Base-by-base conservation (phyloP, 2,888 invertebrate genomes). In the Lepidocyrtinus sp. region DNA sequence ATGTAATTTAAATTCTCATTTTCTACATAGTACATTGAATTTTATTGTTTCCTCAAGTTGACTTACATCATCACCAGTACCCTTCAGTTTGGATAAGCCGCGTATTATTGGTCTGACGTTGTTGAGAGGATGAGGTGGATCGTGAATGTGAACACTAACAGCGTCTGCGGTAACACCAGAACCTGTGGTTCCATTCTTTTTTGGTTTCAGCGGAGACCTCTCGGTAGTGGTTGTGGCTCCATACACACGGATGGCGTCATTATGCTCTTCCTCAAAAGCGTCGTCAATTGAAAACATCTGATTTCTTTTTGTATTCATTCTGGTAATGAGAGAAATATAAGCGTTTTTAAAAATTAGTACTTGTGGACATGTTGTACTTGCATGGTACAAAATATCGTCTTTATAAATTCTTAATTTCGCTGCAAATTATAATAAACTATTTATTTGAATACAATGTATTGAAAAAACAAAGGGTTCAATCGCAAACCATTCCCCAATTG, bases 251-350 rank as follows among this genome's bases (percentile, higher is more conserved):
- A 95, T 92, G 74, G 94, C 94, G 88, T 95, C 95, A 87, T 95
- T 95, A 64, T 94, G 94, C 88, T 95, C 95, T 88, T 94, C 94
- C 88, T 95, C 94, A 88, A 95, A 95, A 15, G 94, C 95, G 89
- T 95, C 94, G 89, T 95, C 94, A 87, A 95, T 95, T 69, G 94
- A 94, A 89, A 95, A 95, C 82, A 82, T 85, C 69, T 85, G 86
- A 79, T 76, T 82, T 25, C 84, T 72, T 74, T 85, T 85, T 15
- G 81, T 73, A 65, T 75, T 77, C 86, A 85, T 86, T n/a, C 59
- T 85, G 61, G n/a, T n/a, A n/a, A n/a, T n/a, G n/a, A n/a, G n/a
- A n/a, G n/a, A n/a, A n/a, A n/a, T n/a, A n/a, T n/a, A n/a, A n/a
- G n/a, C n/a, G n/a, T n/a, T n/a, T n/a, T n/a, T n/a, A n/a, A n/a